Evolutionary conservation across 2,113 vertebrate species (phyloP).

Genomic region (Amazona guildingii): DNA sequence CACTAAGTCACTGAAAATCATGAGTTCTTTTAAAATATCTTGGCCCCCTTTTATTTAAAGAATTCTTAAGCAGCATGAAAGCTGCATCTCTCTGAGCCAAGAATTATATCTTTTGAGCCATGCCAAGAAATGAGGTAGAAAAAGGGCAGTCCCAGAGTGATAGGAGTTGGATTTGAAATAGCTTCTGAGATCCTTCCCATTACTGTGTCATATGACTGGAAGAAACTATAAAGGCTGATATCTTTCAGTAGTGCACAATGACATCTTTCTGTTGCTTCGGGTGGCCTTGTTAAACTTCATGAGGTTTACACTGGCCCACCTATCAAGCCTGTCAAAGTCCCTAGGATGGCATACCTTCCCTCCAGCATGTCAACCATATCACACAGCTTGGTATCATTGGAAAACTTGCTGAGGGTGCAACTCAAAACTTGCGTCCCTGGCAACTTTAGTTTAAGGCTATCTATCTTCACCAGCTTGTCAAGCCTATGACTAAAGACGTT

Average conservation of each 20-base stretch:
- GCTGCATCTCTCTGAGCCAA: background rate
- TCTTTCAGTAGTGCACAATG: background rate
- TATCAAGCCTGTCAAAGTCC: background rate
- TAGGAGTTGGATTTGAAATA: slow-evolving; percentile 16
- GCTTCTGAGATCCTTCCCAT: slow-evolving; percentile 20
- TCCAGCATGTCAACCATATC: background rate
- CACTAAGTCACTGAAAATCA: background rate
- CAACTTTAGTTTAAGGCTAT: background rate
- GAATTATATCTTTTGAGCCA: slow-evolving; percentile 9
- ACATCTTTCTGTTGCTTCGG: background rate
- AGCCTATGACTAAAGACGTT: background rate
- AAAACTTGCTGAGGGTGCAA: background rate
- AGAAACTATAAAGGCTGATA: background rate
- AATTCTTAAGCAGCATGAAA: background rate
- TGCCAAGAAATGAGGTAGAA: slow-evolving; percentile 18
- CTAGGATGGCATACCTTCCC: background rate
- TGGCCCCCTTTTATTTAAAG: background rate
- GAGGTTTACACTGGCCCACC: background rate
- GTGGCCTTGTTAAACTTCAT: background rate
- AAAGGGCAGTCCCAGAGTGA: slow-evolving; percentile 18
- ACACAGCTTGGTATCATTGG: background rate
- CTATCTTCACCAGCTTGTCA: background rate
- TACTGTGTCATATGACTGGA: background rate
- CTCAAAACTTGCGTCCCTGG: background rate
- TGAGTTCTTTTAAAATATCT: background rate